These are phyloP conservation scores for Aethina tumida DNA, from an alignment of 1,140 invertebrate species.

Conservation along the genomic window DNA sequence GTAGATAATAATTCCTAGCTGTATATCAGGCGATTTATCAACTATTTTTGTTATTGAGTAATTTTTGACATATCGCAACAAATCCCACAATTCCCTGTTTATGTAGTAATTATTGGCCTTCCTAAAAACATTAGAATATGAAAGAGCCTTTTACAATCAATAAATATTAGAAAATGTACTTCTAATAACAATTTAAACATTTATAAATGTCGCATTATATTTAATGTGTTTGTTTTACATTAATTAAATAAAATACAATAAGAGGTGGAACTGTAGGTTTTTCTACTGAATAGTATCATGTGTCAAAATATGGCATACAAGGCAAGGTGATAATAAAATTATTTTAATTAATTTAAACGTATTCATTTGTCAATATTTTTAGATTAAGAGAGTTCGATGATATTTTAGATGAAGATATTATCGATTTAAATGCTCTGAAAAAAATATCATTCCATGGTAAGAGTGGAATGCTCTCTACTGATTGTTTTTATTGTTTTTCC, in stretches of 20 bases:
- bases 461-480: slow-evolving; percentile 1
- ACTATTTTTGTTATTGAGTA: slow-evolving; percentile 24
- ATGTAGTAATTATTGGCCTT: slow-evolving; percentile 4
- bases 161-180: slow-evolving; percentile 5
- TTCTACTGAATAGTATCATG: not conserved
- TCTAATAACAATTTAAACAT: not conserved
- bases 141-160: slow-evolving; percentile 4
- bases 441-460: slow-evolving; percentile 69
- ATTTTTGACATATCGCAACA: slow-evolving; percentile 15
- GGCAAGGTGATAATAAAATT: slow-evolving; percentile 16
- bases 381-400: slow-evolving; percentile 70
- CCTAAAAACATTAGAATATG: slow-evolving; percentile 6
- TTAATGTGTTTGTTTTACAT: slow-evolving; percentile 5
- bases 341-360: slow-evolving; percentile 5
- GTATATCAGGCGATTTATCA: slow-evolving; percentile 24
- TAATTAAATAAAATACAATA: slow-evolving; percentile 3
- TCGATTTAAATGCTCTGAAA: slow-evolving; percentile 54
- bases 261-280: not conserved
- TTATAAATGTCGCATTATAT: slow-evolving; percentile 2
- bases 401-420: slow-evolving; percentile 51
- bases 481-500: slow-evolving; percentile 5
- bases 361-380: too few relatives aligned
- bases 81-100: slow-evolving; percentile 5
- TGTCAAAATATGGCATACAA: slow-evolving; percentile 23
- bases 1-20: slow-evolving; percentile 3